Evolutionary conservation across 2,888 invertebrate genomes (phyloP).

Genomic region (Rhamnusium bicolor): DNA sequence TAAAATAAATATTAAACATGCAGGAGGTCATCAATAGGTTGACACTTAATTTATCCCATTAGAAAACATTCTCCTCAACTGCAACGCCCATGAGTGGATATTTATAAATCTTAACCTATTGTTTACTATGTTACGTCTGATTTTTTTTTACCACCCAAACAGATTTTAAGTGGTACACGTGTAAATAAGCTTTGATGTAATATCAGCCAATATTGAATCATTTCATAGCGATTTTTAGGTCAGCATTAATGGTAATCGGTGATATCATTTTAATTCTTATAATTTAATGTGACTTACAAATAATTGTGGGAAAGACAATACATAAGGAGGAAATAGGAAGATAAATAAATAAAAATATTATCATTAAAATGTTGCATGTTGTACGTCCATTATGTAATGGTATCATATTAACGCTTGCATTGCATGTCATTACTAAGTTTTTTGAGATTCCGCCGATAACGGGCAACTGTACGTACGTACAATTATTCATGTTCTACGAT

Average conservation of each 20-base stretch:
- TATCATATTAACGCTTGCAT: neutral
- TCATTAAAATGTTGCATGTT: conserved; percentile 6
- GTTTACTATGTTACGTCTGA: neutral
- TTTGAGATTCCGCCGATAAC: neutral
- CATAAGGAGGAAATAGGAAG: conserved; percentile 14
- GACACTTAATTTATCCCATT: too few relatives aligned
- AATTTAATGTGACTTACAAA: neutral
- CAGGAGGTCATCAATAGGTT: too few relatives aligned
- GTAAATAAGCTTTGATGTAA: conserved; percentile 1
- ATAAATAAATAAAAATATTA: neutral
- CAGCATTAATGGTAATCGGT: neutral
- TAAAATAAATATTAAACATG: too few relatives aligned
- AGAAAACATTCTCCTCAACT: too few relatives aligned
- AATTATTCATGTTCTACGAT: neutral
- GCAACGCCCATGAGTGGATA: neutral
- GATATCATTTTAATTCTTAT: conserved; percentile 7
- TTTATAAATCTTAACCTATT: neutral
- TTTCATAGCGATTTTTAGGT: neutral
- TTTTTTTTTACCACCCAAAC: neutral
- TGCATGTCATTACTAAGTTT: neutral
- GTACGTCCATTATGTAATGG: neutral
- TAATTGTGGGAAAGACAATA: conserved; percentile 7
- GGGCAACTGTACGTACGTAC: neutral
- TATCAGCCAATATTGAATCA: conserved; percentile 11
- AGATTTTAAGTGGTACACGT: neutral